Evolutionary conservation across 64 coral and sea anemone genomes (phyloP).

Genomic region (Montipora efflorescens): DNA sequence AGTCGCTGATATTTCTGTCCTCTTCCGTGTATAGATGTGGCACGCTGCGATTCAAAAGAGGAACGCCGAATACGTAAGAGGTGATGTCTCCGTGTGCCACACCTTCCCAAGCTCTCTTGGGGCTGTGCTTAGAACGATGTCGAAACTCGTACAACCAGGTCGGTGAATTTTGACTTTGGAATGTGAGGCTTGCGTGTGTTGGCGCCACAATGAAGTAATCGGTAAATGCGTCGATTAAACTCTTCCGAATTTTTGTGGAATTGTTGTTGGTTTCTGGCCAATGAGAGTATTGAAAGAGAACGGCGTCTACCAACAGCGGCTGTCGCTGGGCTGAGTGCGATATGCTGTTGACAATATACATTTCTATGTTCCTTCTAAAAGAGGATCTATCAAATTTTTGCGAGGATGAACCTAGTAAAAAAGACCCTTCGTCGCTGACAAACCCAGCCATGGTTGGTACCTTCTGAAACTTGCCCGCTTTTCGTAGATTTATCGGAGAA

Average conservation of each 20-base stretch:
- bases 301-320: conserved; percentile 39
- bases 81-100: conserved; percentile 75
- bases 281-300: conserved; percentile 76
- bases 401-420: neutral
- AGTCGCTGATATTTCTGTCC: conserved; percentile 78
- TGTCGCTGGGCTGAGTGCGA: neutral
- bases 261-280: conserved; percentile 65
- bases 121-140: conserved; percentile 57
- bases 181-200: conserved; percentile 69
- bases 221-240: conserved; percentile 72
- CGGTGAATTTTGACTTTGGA: conserved; percentile 45
- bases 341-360: neutral
- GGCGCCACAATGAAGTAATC: conserved; percentile 82
- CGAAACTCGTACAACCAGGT: conserved; percentile 84
- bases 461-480: conserved; percentile 73
- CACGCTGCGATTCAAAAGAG: conserved; percentile 53
- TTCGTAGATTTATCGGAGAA: conserved; percentile 73
- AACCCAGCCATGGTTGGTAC: conserved; percentile 79
- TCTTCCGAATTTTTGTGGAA: conserved; percentile 64
- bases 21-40: conserved; percentile 52
- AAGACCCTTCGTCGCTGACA: conserved; percentile 80
- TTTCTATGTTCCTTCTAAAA: conserved; percentile 43
- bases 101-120: conserved; percentile 49
- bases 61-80: conserved; percentile 85
- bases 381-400: neutral